A percentile compares a stretch with the other conserved stretches of the same genome.
Conservation (phyloP, 1,140 invertebrate genomes). For the Drosophila bocqueti region DNA sequence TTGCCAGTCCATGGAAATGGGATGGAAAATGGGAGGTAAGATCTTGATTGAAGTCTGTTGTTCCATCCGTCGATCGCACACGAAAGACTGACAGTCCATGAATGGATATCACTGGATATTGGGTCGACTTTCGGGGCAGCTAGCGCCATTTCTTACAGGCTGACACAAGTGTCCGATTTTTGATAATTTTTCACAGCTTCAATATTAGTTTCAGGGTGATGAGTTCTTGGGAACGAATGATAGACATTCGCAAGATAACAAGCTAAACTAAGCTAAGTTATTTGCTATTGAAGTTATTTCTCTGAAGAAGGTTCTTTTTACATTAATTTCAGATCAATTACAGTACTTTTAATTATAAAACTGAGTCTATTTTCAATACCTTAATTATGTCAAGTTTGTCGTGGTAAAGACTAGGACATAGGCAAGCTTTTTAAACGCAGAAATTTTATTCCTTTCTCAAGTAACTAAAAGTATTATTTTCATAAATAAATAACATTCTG, state of each 20-base stretch:
- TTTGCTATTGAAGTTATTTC: background rate
- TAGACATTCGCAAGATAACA: background rate
- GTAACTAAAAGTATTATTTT: background rate
- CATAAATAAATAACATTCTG: background rate
- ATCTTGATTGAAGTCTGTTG: conserved; percentile 58
- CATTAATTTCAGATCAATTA: background rate
- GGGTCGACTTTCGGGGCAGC: conserved; percentile 4
- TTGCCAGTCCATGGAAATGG: conserved; percentile 25
- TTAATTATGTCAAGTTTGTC: no score
- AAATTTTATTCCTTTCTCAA: background rate
- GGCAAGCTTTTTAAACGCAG: background rate
- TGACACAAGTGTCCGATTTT: background rate
- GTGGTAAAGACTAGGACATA: background rate
- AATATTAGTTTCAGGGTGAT: background rate
- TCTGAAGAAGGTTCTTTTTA: background rate
- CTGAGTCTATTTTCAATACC: no score
- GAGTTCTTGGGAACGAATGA: no score
- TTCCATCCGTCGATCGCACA: conserved; percentile 32
- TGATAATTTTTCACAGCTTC: background rate
- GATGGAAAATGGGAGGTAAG: conserved; percentile 17
- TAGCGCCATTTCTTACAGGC: conserved; percentile 20
- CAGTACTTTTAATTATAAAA: no score
- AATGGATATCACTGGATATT: conserved; percentile 28
- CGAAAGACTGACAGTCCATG: conserved; percentile 25
- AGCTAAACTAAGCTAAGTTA: background rate